These are phyloP conservation scores for Chaetophractus vellerosus DNA, from an alignment of 2,797 vertebrate species.

Conservation along the genomic window DNA sequence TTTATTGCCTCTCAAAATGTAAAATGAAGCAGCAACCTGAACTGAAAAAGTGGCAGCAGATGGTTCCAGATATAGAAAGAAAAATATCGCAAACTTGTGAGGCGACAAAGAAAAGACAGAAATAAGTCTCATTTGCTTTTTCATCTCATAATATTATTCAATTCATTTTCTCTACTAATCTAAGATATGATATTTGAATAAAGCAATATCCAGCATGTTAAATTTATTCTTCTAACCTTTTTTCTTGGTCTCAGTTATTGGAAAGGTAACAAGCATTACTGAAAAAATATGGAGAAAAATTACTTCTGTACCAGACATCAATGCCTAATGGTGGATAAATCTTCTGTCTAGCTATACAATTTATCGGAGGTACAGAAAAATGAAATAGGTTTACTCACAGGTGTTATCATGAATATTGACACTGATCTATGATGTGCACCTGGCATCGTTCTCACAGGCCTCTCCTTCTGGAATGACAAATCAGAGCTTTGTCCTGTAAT, in stretches of 20 bases:
- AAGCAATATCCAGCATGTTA: constrained; percentile 12
- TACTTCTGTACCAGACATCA: constrained; percentile 45
- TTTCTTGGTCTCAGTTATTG: constrained; percentile 40
- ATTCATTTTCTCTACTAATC: constrained; percentile 57
- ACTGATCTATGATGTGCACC: constrained; percentile 74
- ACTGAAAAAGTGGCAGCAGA: constrained; percentile 41
- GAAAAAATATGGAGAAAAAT: constrained; percentile 70
- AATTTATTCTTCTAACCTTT: not conserved
- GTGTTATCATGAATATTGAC: constrained; percentile 78
- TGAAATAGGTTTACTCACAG: constrained; percentile 71
- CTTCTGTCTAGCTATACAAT: constrained; percentile 56
- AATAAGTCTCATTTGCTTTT: constrained; percentile 46
- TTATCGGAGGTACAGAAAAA: constrained; percentile 73
- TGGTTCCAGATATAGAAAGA: constrained; percentile 40
- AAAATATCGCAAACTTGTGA: constrained; percentile 59
- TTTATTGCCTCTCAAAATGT: constrained; percentile 39
- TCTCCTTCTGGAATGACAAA: constrained; percentile 73
- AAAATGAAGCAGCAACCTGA: constrained; percentile 58
- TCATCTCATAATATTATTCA: constrained; percentile 66
- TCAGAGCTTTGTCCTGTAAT: constrained; percentile 68
- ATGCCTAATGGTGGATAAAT: constrained; percentile 68
- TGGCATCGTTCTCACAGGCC: constrained; percentile 60
- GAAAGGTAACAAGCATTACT: constrained; percentile 28
- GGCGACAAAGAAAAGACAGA: not conserved
- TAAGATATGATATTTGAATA: constrained; percentile 56